Base-by-base conservation (phyloP, 1,140 invertebrate species). In the Drosophila willistoni region DNA sequence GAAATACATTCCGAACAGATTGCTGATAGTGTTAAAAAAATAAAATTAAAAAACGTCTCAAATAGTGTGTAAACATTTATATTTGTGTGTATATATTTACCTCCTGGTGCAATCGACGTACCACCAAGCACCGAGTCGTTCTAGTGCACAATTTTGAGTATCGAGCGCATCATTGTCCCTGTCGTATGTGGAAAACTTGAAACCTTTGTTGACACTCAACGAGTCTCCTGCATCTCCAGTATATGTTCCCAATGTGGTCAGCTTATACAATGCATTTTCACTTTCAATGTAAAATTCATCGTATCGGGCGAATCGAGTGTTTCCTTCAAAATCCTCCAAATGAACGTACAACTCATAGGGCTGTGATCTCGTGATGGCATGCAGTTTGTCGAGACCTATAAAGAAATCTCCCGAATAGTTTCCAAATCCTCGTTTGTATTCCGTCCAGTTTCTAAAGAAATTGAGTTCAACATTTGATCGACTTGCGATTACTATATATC, bases 361-460 rank as follows among this genome's bases (percentile, higher is more conserved):
- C 7, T 54, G 25, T 25, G 25, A 14, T 13, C 13, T 12, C 1
- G 66, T 68, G 2, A 68, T 61, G 10, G 66, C 44, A 17, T 54
- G 57, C 0, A 68, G 33, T 13, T 61, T 68, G 12, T 68, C 57
- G 12, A 68, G 19, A 36, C 66, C 66, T 7, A 68, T 51, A 9
- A 68, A 68, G 33, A 68, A 68, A 3, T 61, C 66, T 7, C 33
- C 57, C 6, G 44, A 17, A 1, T 61, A 14, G 51, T 68, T 39
- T 12, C 65, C 65, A 25, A 69, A 69, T 3, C 67, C 67, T 2
- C 17, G n/a, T 14, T 69, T 69, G 29, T 69, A 69, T n/a, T 29
- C n/a, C 33, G 4, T 1, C 67, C 67, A 69, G 3, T 36, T 33
- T 4, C 39, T 14, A 14, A 42, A 44, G 10, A 47, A 47, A 9